Evolutionary conservation across 2,113 vertebrate genomes (phyloP).

Genomic region (Mastomys coucha): DNA sequence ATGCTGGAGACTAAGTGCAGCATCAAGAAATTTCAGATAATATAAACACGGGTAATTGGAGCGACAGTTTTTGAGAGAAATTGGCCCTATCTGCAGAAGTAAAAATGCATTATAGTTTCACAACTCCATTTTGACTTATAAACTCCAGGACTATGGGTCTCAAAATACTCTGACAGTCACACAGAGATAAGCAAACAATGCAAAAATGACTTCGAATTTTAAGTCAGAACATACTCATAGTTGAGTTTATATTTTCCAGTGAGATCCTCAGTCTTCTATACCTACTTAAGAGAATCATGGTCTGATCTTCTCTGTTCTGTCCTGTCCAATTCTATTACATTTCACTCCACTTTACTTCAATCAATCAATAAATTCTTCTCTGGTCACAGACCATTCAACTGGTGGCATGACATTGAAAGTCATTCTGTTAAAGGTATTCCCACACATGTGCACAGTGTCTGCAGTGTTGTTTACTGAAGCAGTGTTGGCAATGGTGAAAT

Average conservation of each 20-base stretch:
- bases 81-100: neutral
- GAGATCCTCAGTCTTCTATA: neutral
- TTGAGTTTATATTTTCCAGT: neutral
- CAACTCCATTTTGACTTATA: neutral
- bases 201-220: neutral
- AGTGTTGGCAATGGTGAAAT: neutral
- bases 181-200: neutral
- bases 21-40: neutral
- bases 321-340: neutral
- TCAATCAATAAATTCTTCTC: neutral
- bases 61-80: neutral
- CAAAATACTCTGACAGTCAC: neutral
- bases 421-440: neutral
- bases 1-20: neutral
- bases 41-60: neutral
- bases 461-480: neutral
- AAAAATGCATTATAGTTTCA: neutral
- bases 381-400: neutral
- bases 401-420: neutral
- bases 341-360: neutral
- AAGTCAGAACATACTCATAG: neutral
- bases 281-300: neutral
- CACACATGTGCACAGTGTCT: neutral
- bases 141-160: neutral
- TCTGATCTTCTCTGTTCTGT: too few species aligned